These are phyloP conservation scores for Lucilia sericata DNA, from an alignment of 1,140 invertebrate species.

Conservation along the genomic window DNA sequence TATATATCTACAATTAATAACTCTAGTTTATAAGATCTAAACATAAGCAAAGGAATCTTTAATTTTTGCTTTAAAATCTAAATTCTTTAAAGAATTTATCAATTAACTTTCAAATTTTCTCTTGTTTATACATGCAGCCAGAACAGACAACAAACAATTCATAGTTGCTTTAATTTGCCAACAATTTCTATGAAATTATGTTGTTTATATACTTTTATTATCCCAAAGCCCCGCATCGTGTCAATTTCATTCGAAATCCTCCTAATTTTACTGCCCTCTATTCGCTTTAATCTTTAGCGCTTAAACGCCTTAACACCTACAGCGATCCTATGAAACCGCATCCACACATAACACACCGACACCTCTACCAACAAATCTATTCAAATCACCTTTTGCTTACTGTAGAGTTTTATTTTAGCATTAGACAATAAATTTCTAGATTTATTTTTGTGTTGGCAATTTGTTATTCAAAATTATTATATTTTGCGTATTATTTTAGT, in stretches of 20 bases:
- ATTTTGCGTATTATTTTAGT: neutral
- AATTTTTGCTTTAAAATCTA: neutral
- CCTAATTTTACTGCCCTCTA: conserved; percentile 43
- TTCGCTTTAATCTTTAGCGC: conserved; percentile 27
- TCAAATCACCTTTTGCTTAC: neutral
- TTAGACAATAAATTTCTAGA: neutral
- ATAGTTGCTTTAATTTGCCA: neutral
- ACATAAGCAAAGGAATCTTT: neutral
- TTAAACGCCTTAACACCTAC: neutral
- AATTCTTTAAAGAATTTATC: neutral
- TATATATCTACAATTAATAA: neutral
- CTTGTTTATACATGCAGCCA: conserved; percentile 29
- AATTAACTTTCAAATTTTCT: conserved; percentile 33
- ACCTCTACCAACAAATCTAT: neutral
- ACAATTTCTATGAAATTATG: neutral
- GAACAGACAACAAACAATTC: neutral
- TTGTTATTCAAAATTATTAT: neutral
- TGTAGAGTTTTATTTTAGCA: conserved; percentile 23
- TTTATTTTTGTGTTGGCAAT: conserved; percentile 10
- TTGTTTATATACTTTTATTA: neutral
- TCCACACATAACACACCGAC: neutral
- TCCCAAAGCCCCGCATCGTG: conserved; percentile 41
- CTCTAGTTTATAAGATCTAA: neutral
- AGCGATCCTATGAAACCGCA: too few relatives aligned
- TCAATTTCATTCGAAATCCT: conserved; percentile 39